phyloP scores from a whole-genome alignment of 2,888 invertebrate species.

The Piscicola geometra region DNA sequence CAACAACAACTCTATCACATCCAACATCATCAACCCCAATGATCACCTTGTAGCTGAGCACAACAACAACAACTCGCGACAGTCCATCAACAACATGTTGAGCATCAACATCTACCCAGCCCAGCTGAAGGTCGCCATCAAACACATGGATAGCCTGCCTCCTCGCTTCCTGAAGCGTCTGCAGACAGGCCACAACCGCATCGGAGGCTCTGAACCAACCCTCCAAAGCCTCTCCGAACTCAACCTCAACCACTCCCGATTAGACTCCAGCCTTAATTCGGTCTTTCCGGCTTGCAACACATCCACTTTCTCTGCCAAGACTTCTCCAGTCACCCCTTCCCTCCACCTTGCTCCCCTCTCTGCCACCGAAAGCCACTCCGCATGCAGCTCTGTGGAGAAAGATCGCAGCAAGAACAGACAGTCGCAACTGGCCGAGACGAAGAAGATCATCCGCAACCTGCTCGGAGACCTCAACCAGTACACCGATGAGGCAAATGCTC shows the following conservation, averaged over 20 bases:
- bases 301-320: conserved; percentile 1
- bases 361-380: conserved; percentile 2
- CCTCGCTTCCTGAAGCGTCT: conserved; percentile 43
- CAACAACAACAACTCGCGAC: background rate
- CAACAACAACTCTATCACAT: background rate
- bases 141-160: conserved; percentile 45
- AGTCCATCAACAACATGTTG: conserved; percentile 16
- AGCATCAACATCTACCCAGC: conserved; percentile 43
- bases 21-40: background rate
- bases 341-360: conserved; percentile 23
- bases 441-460: conserved; percentile 40
- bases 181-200: conserved; percentile 37
- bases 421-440: conserved; percentile 38
- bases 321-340: conserved; percentile 11
- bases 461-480: conserved; percentile 40
- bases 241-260: background rate
- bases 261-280: conserved; percentile 12
- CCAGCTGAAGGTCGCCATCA: conserved; percentile 45
- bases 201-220: conserved; percentile 34
- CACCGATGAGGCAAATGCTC: conserved; percentile 36
- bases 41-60: background rate
- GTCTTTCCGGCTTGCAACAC: background rate
- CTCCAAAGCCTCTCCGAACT: conserved; percentile 31
- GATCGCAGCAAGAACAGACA: conserved; percentile 40
- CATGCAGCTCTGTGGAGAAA: conserved; percentile 33